These are phyloP conservation scores for Bos indicus DNA, from an alignment of 2,113 vertebrate genomes.

Conservation along the genomic window DNA sequence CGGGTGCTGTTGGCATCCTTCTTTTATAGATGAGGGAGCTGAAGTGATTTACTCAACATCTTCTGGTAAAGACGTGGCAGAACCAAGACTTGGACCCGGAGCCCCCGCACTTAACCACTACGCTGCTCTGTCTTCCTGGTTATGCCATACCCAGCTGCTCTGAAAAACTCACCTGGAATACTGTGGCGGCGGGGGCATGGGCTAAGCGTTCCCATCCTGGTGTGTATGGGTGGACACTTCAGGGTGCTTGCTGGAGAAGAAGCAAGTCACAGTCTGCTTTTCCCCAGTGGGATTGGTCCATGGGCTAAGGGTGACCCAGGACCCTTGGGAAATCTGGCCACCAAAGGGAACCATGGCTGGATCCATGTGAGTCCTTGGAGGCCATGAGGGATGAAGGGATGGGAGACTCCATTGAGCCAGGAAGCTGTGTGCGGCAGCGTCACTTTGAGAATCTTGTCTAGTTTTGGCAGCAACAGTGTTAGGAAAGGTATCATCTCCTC, in stretches of 20 bases:
- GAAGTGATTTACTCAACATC: background rate
- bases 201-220: background rate
- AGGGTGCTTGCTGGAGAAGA: background rate
- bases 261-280: background rate
- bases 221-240: background rate
- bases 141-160: background rate
- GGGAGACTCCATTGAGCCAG: too few relatives aligned
- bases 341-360: background rate
- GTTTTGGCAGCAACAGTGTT: background rate
- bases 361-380: background rate
- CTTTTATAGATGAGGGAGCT: background rate
- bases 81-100: background rate
- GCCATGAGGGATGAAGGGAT: background rate
- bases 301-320: background rate
- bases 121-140: background rate
- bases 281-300: background rate
- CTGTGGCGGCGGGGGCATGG: accelerated
- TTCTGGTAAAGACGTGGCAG: background rate
- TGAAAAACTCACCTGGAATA: background rate
- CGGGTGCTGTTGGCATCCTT: accelerated
- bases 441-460: background rate
- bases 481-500: background rate
- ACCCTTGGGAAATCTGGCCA: background rate
- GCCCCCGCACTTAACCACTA: background rate
- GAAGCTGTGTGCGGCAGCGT: background rate